Percentiles rank a stretch among this genome's conserved stretches.
These are phyloP conservation scores for Glossophaga mutica DNA, from an alignment of 2,797 vertebrate species.

Conservation along the genomic window DNA sequence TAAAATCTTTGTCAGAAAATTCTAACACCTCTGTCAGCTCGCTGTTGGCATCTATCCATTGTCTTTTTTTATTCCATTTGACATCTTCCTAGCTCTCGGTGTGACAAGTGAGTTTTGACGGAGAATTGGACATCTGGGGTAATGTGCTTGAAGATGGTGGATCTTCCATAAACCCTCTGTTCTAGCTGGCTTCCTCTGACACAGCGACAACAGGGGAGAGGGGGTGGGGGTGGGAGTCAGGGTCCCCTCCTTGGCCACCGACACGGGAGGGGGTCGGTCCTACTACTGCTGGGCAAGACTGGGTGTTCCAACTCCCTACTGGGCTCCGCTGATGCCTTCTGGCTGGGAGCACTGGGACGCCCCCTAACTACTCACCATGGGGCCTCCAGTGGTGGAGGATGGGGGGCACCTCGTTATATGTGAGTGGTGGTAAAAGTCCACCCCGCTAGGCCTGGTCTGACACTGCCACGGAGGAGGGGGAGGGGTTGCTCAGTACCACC, in stretches of 20 bases:
- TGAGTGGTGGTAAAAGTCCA: neutral
- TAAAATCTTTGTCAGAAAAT: neutral
- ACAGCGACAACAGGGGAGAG: neutral
- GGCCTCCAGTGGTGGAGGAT: neutral
- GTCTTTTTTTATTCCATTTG: neutral
- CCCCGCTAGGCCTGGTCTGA: neutral
- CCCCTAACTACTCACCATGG: neutral
- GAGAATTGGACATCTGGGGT: neutral
- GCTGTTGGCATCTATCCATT: neutral
- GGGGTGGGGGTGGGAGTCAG: neutral
- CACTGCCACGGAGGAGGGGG: neutral
- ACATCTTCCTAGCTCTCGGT: neutral
- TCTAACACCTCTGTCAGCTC: neutral
- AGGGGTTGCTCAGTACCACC: neutral
- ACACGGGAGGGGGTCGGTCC: neutral
- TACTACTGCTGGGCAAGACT: neutral
- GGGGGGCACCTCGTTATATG: neutral
- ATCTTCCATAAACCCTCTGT: neutral
- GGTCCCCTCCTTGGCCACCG: neutral
- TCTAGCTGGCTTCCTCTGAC: neutral
- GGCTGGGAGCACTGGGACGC: neutral
- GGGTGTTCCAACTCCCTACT: neutral
- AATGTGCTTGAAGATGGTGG: neutral
- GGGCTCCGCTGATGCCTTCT: rapidly evolving
- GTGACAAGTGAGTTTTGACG: neutral